These are phyloP conservation scores for Lycocerus yunnanus DNA, from an alignment of 2,888 invertebrate species.

Conservation along the genomic window DNA sequence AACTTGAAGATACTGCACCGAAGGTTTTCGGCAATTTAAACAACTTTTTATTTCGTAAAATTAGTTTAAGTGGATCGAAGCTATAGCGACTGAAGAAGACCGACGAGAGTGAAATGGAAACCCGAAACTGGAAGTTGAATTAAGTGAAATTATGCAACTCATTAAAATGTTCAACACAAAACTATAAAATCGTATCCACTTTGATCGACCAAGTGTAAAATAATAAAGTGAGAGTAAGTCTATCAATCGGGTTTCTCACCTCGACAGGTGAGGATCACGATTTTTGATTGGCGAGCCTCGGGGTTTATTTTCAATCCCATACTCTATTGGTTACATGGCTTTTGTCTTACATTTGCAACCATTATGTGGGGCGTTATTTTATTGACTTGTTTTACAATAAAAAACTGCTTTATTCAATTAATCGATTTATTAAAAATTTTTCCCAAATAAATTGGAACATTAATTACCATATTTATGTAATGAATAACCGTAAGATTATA, in stretches of 20 bases:
- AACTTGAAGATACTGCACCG: too few species aligned
- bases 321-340: slow-evolving; percentile 46
- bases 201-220: slow-evolving; percentile 13
- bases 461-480: not conserved
- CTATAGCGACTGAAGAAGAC: not conserved
- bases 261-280: slow-evolving; percentile 45
- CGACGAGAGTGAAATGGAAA: not conserved
- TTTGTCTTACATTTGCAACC: slow-evolving; percentile 50
- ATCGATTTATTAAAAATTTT: not conserved
- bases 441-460: not conserved
- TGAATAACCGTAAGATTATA: not conserved
- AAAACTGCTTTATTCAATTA: not conserved
- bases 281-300: slow-evolving; percentile 49
- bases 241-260: slow-evolving; percentile 31
- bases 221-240: slow-evolving; percentile 17
- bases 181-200: not conserved
- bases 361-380: slow-evolving; percentile 45
- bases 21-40: too few species aligned
- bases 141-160: not conserved
- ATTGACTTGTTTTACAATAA: slow-evolving; percentile 5
- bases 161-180: not conserved
- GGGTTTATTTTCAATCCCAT: slow-evolving; percentile 38
- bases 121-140: not conserved
- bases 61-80: not conserved
- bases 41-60: not conserved